Evolutionary conservation across 2,888 invertebrate genomes (phyloP).

Genomic region (Eulithis prunata): DNA sequence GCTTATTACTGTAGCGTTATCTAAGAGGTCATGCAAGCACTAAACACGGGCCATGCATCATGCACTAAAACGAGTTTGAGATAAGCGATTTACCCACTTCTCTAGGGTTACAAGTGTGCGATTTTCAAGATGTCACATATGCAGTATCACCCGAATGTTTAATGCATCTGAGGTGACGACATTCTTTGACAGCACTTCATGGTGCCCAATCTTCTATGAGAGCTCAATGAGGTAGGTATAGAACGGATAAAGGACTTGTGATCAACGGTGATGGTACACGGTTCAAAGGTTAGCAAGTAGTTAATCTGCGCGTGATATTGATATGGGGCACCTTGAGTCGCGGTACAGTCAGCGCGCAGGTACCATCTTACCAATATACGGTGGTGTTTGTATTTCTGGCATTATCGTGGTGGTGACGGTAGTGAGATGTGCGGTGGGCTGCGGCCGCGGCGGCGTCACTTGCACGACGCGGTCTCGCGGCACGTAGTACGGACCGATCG

Average conservation of each 20-base stretch:
- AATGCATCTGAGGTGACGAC: not conserved
- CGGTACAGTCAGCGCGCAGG: conserved; percentile 9
- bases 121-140: conserved; percentile 11
- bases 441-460: conserved; percentile 29
- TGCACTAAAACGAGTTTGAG: conserved; percentile 33
- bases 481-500: conserved; percentile 56
- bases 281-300: not conserved
- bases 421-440: conserved; percentile 1
- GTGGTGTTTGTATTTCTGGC: conserved; percentile 50
- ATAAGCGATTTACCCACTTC: conserved; percentile 23
- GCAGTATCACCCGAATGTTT: not conserved
- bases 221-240: not conserved
- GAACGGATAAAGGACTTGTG: not conserved
- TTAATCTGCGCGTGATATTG: not conserved
- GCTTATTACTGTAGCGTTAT: conserved; percentile 28
- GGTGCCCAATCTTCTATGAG: not conserved
- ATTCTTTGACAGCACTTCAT: not conserved
- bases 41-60: conserved; percentile 44
- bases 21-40: conserved; percentile 43
- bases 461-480: conserved; percentile 36
- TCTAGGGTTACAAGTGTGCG: conserved; percentile 3
- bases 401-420: conserved; percentile 49
- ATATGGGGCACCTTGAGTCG: conserved; percentile 5
- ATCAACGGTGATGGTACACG: not conserved
- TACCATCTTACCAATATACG: conserved; percentile 69